These are phyloP conservation scores for Pecten maximus DNA, from an alignment of 2,888 invertebrate genomes.

Conservation along the genomic window DNA sequence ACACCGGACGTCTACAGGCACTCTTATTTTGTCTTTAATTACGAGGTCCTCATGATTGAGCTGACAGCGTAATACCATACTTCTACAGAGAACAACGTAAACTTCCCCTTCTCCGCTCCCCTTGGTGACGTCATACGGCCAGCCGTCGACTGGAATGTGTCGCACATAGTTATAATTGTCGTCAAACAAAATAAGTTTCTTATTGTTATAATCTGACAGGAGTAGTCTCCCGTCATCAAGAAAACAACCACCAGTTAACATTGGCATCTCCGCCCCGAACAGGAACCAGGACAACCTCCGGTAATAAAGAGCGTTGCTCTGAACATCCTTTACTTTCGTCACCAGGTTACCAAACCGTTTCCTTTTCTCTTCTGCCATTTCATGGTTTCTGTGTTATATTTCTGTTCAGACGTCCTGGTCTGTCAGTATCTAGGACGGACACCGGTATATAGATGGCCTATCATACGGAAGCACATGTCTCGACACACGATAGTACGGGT, in stretches of 20 bases:
- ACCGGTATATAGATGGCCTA: background rate
- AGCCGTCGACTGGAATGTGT: background rate
- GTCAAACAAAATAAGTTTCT: background rate
- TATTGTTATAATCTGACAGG: background rate
- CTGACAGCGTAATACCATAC: background rate
- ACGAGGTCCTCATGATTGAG: background rate
- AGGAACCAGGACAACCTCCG: background rate
- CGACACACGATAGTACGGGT: background rate
- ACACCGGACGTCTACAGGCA: background rate
- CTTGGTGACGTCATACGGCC: background rate
- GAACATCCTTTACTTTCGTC: background rate
- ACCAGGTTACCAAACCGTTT: background rate
- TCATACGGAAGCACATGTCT: background rate
- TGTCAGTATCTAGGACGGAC: background rate
- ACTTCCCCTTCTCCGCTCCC: background rate
- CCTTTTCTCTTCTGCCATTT: background rate
- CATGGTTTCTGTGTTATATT: background rate
- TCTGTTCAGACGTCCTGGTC: background rate
- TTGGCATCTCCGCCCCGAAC: conserved; percentile 10
- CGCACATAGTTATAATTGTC: background rate
- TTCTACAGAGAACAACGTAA: background rate
- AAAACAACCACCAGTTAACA: background rate
- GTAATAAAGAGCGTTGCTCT: background rate
- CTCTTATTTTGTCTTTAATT: background rate
- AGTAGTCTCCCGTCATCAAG: conserved; percentile 12